phyloP scores from a whole-genome alignment of 2,888 invertebrate species.

The Boloria selene region DNA sequence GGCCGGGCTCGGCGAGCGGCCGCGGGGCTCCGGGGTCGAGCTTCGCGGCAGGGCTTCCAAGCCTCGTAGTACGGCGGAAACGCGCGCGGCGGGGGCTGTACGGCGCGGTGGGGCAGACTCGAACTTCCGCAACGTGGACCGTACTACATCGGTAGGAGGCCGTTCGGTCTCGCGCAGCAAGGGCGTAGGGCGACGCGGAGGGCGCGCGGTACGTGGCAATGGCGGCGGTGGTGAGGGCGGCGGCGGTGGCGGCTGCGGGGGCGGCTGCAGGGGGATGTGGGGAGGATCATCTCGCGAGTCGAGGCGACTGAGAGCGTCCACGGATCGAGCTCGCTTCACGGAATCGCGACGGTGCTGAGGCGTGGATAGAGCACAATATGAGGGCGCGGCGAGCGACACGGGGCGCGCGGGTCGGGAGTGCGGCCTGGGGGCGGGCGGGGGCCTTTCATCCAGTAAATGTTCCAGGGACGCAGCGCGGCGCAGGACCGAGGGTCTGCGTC shows the following conservation, averaged over 20 bases:
- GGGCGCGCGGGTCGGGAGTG: constrained; percentile 56
- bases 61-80: constrained; percentile 65
- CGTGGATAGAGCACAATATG: constrained; percentile 47
- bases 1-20: constrained; percentile 50
- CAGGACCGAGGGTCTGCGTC: constrained; percentile 86
- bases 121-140: constrained; percentile 92
- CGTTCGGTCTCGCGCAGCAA: constrained; percentile 88
- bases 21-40: constrained; percentile 63
- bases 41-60: constrained; percentile 60
- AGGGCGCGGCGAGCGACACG: constrained; percentile 57
- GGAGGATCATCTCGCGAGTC: constrained; percentile 81
- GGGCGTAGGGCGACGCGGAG: constrained; percentile 80
- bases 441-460: constrained; percentile 88
- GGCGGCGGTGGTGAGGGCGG: constrained; percentile 65
- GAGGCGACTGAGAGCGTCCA: constrained; percentile 90
- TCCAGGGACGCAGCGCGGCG: constrained; percentile 93
- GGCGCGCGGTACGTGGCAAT: constrained; percentile 69
- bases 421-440: constrained; percentile 57
- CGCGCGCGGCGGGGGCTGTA: constrained; percentile 76
- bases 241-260: constrained; percentile 78
- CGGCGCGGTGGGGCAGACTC: constrained; percentile 85
- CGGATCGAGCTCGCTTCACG: constrained; percentile 92
- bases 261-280: constrained; percentile 82
- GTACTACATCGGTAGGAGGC: constrained; percentile 94
- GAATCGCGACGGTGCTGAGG: constrained; percentile 78